Evolutionary conservation across 2,113 vertebrate genomes (phyloP), one percentile per base, ranked within the genome.

Genomic region (Micromys minutus): DNA sequence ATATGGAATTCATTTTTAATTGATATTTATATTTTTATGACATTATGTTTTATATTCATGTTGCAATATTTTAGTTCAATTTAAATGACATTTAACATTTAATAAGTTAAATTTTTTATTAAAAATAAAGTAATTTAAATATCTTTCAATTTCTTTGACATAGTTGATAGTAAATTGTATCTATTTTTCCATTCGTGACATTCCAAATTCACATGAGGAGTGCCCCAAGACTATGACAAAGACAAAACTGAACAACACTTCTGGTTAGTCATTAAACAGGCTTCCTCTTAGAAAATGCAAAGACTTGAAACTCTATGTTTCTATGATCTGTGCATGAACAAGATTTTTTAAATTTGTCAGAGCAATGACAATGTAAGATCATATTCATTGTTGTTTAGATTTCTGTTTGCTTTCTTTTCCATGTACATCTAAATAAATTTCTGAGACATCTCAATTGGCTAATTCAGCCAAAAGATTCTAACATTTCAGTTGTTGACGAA

Each of bases 71-170:
- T 87, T 69, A 92, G 1, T n/a, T 90, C 4, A 93, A 71, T 71
- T 72, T 79, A 4, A 81, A 59, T 10, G 69, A 0, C 26, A 65
- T 1, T n/a, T 65, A 65, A 69, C 69, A 83, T 7, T 86, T 89
- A 61, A 55, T 50, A 50, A 50, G n/a, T n/a, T n/a, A 52, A 88
- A 96, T 17, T 93, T 57, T n/a, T 91, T 5, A 79, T 47, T 84
- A 79, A 42, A 71, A 90, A 89, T 75, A 86, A 39, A 36, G 12
- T 1, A 4, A 47, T 80, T 87, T 84, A 63, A 91, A 74, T 86
- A 47, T 22, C 42, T 5, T 71, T 71, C 76, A 67, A 87, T 94
- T 96, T 81, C 0, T n/a, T 50, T 84, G 24, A 42, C 4, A 45
- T 84, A 45, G 0, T 8, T 84, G 4, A 63, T 45, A 63, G 22